These are phyloP conservation scores for Anhinga anhinga DNA, from an alignment of 2,113 vertebrate species.

Conservation along the genomic window DNA sequence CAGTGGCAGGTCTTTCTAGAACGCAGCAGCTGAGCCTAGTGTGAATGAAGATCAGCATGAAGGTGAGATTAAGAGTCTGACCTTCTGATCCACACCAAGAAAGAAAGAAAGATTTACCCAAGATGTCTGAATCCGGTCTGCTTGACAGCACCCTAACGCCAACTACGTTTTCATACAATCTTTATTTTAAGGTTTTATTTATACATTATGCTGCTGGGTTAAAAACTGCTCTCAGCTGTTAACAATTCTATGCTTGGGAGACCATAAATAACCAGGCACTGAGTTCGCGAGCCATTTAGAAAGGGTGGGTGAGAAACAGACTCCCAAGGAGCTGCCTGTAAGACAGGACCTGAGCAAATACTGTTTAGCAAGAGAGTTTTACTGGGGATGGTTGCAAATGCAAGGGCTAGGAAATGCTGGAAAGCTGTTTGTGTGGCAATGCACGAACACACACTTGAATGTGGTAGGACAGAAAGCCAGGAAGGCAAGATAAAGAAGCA, in stretches of 20 bases:
- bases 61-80: neutral
- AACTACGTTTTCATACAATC: neutral
- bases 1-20: neutral
- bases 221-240: neutral
- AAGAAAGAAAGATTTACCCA: neutral
- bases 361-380: neutral
- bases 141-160: no score
- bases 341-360: neutral
- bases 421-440: neutral
- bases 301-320: neutral
- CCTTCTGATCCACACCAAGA: neutral
- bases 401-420: neutral
- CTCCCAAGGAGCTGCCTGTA: neutral
- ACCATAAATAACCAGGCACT: neutral
- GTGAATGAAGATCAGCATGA: fast-evolving
- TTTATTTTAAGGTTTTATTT: neutral
- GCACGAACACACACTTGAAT: no score
- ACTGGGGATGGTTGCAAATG: fast-evolving
- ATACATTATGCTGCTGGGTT: neutral
- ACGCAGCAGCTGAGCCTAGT: neutral
- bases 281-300: neutral
- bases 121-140: no score
- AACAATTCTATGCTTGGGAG: no score
- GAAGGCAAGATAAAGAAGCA: neutral
- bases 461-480: neutral